Evolutionary conservation across 1,140 invertebrate species (phyloP).

Genomic region (Trissolcus basalis): DNA sequence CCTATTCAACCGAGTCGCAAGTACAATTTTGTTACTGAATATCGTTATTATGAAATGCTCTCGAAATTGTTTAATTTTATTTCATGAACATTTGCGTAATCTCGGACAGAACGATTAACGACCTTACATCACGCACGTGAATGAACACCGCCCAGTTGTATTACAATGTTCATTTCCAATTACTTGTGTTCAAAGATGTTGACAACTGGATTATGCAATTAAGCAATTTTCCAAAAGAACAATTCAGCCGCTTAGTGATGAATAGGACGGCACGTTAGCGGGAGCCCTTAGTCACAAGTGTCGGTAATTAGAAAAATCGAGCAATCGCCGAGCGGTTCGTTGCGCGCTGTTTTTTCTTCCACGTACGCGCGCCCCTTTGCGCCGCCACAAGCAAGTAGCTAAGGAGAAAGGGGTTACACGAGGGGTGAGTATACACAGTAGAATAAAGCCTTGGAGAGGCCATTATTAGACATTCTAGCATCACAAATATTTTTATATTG

Average conservation of each 20-base stretch:
- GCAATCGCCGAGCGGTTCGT: conserved; percentile 55
- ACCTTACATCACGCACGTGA: too few relatives aligned
- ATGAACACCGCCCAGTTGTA: too few relatives aligned
- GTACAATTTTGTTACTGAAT: too few relatives aligned
- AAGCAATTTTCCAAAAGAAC: conserved; percentile 53
- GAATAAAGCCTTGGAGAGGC: too few relatives aligned
- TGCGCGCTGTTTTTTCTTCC: conserved; percentile 54
- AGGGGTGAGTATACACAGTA: background rate
- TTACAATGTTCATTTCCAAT: conserved; percentile 14
- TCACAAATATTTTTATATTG: too few relatives aligned
- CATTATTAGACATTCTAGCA: too few relatives aligned
- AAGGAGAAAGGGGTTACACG: conserved; percentile 25
- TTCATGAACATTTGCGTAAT: too few relatives aligned
- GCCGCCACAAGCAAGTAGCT: conserved; percentile 13
- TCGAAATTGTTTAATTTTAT: too few relatives aligned
- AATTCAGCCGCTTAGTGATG: conserved; percentile 31
- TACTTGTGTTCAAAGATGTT: conserved; percentile 43
- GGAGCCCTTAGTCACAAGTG: conserved; percentile 38
- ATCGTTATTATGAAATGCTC: too few relatives aligned
- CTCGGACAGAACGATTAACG: too few relatives aligned
- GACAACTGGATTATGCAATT: conserved; percentile 41
- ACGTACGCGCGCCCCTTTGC: conserved; percentile 30
- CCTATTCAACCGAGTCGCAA: too few relatives aligned
- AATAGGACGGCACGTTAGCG: conserved; percentile 30
- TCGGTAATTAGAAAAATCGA: conserved; percentile 66